A percentile compares a stretch with the other conserved stretches of the same genome.
These are phyloP conservation scores for Trichogramma pretiosum DNA, from an alignment of 1,140 invertebrate genomes.

Conservation along the genomic window DNA sequence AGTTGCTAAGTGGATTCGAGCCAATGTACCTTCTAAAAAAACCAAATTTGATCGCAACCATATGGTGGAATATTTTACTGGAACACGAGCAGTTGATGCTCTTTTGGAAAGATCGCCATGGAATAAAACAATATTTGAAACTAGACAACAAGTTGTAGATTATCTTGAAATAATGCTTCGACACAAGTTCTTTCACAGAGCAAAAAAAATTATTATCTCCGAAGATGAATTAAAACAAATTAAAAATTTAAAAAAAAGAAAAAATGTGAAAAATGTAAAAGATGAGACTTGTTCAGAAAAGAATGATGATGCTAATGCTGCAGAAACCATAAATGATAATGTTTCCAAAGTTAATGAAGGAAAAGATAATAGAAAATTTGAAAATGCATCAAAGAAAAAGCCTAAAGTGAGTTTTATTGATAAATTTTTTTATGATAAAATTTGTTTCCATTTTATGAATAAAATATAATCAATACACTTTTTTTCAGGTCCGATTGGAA, in stretches of 20 bases:
- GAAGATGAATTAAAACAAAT: slow-evolving; percentile 40
- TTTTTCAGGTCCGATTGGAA: slow-evolving; percentile 64
- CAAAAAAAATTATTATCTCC: slow-evolving; percentile 62
- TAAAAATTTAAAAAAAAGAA: slow-evolving; percentile 62
- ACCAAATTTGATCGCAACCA: slow-evolving; percentile 87
- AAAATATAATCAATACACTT: slow-evolving; percentile 8
- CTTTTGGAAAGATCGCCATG: slow-evolving; percentile 83
- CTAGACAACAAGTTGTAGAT: slow-evolving; percentile 67
- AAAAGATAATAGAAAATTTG: too few relatives aligned
- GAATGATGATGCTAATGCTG: slow-evolving; percentile 45
- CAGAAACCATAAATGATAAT: slow-evolving; percentile 45
- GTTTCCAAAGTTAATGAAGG: slow-evolving; percentile 23
- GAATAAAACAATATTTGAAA: slow-evolving; percentile 75
- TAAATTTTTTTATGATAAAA: neutral
- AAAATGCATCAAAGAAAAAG: slow-evolving; percentile 32
- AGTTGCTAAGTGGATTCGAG: slow-evolving; percentile 87
- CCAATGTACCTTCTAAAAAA: slow-evolving; percentile 87
- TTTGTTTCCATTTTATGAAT: neutral
- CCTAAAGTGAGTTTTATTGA: slow-evolving; percentile 31
- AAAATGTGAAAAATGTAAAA: slow-evolving; percentile 50
- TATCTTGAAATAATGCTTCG: slow-evolving; percentile 78
- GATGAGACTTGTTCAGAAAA: slow-evolving; percentile 39
- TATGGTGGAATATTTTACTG: slow-evolving; percentile 94
- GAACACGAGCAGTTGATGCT: slow-evolving; percentile 85
- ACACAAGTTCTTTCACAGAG: slow-evolving; percentile 92